These are phyloP conservation scores for Drosophila fuyamai DNA, from an alignment of 1,140 invertebrate species.

Conservation along the genomic window DNA sequence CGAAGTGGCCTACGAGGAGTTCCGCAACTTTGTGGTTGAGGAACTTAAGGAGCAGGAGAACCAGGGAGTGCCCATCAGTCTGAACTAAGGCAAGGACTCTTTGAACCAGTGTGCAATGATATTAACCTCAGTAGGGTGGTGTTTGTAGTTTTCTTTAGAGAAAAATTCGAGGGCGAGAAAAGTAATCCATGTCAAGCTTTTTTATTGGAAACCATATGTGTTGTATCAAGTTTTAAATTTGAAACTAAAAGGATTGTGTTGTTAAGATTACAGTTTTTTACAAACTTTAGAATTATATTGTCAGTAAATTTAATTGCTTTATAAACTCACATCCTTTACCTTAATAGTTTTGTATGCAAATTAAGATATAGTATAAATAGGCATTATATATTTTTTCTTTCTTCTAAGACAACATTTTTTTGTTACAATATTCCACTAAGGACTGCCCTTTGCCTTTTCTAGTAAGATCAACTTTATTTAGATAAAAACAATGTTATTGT, in stretches of 20 bases:
- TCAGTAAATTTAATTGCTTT: no score
- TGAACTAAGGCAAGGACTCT: constrained; percentile 40
- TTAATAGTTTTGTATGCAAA: no score
- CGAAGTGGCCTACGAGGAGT: constrained; percentile 93
- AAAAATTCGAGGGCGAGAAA: background rate
- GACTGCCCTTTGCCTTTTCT: no score
- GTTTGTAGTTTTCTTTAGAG: background rate
- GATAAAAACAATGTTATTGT: no score
- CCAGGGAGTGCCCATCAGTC: constrained; percentile 44
- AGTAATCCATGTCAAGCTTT: background rate
- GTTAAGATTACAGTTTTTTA: background rate
- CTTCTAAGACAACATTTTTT: no score
- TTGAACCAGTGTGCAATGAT: constrained; percentile 32
- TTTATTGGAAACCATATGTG: background rate
- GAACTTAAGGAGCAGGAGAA: constrained; percentile 85
- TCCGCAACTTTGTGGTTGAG: constrained; percentile 89
- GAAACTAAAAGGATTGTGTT: background rate
- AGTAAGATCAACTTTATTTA: no score
- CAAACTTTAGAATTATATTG: no score
- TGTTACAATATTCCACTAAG: no score
- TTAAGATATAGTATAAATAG: no score
- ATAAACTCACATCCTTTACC: no score
- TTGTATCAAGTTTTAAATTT: background rate
- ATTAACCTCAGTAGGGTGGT: constrained; percentile 32
- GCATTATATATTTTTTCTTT: no score